Evolutionary conservation across 2,888 invertebrate species (phyloP), one percentile per base, ranked within the genome.

Genomic region (Tineola bisselliella): DNA sequence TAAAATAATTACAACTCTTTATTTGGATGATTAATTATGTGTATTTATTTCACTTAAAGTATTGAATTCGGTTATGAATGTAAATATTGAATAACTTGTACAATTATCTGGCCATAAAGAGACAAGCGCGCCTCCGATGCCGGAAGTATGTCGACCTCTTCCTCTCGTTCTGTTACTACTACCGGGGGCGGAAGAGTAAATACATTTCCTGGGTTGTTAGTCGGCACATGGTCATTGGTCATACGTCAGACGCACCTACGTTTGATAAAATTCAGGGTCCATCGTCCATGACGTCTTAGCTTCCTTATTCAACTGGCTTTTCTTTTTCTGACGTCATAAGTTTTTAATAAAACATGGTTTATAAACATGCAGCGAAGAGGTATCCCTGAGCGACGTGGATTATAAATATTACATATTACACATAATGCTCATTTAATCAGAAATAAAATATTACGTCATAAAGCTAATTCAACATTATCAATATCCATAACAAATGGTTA

Each of bases 111-210:
- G 15, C 33, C 58, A 58, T 58, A 58, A 33, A 10, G 33, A 58
- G 58, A 58, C 58, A 58, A 54, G 25, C 19, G n/a, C 25, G 54
- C 17, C 12, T 48, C 38, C 3, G 8, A 4, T 48, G 48, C 54
- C 31, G 58, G 58, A 58, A 58, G 58, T 48, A 48, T 18, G 18
- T 18, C 56, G 30, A 56, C n/a, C 19, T 56, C 19, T 56, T 56
- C 56, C 56, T 19, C 30, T 30, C 56, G 19, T 18, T 48, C 48
- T n/a, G 48, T 18, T 25, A 25, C 25, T 25, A 10, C 10, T 48
- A 18, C 48, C 48, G 48, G 48, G 25, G 18, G 25, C 56, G 56
- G 56, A 56, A 56, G 56, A 56, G 48, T 56, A 6, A 19, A 56
- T 19, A 8, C 30, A 56, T n/a, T 33, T 58, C 33, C 58, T 13